Evolutionary conservation across 2,797 vertebrate genomes (phyloP).

Genomic region (Alcedo atthis): DNA sequence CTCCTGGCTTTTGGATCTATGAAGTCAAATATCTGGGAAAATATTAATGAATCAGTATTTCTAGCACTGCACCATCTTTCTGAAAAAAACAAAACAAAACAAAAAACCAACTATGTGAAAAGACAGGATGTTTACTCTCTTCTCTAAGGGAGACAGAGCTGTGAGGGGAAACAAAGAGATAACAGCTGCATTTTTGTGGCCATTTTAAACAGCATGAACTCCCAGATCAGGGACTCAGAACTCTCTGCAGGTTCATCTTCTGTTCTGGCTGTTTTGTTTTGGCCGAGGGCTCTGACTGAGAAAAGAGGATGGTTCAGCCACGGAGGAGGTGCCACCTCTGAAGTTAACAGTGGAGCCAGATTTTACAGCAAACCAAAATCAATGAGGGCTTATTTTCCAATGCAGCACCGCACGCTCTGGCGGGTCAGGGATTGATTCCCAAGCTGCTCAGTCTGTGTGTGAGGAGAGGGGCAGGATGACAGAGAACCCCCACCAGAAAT

Average conservation of each 20-base stretch:
- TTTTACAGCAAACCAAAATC: neutral
- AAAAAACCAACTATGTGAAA: neutral
- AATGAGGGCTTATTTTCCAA: neutral
- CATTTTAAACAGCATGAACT: neutral
- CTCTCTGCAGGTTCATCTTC: neutral
- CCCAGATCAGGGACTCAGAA: neutral
- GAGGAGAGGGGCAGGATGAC: neutral
- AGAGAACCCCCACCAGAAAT: neutral
- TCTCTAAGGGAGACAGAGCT: neutral
- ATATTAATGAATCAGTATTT: neutral
- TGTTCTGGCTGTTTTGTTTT: accelerated
- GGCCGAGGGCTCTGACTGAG: neutral
- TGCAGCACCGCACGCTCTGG: neutral
- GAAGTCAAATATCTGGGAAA: neutral
- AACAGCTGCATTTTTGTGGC: neutral
- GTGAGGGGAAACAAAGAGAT: neutral
- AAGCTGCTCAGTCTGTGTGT: neutral
- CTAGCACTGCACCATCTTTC: neutral
- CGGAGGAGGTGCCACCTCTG: neutral
- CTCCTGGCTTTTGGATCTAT: neutral
- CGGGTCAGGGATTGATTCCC: neutral
- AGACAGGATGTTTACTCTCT: neutral
- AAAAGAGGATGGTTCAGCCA: neutral
- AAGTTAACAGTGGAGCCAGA: neutral
- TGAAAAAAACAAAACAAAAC: neutral